Conservation (phyloP, 2,797 vertebrate genomes). For the Parauchenoglanis punctatus region DNA sequence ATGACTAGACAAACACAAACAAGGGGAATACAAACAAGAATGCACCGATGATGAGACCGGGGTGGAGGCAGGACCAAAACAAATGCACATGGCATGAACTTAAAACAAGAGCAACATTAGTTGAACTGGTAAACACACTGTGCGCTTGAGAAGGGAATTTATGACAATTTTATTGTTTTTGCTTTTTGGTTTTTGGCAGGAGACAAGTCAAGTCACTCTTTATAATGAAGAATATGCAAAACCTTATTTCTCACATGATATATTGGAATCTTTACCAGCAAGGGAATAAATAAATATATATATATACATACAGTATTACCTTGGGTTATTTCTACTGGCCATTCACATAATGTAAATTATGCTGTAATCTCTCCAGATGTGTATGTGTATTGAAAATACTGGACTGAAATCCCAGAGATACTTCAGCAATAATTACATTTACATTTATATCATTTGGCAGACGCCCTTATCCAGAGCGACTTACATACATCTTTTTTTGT, state of each 20-base stretch:
- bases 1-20: background rate
- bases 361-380: too few relatives aligned
- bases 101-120: background rate
- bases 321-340: background rate
- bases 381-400: background rate
- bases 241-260: background rate
- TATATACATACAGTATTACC: background rate
- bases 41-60: background rate
- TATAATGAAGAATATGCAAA: background rate
- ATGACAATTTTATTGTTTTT: background rate
- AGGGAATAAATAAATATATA: too few relatives aligned
- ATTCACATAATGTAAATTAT: background rate
- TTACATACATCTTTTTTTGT: too few relatives aligned
- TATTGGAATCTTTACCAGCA: too few relatives aligned
- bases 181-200: background rate
- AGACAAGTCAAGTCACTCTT: background rate
- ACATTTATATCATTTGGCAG: too few relatives aligned
- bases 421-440: too few relatives aligned
- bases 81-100: background rate
- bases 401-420: too few relatives aligned
- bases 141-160: background rate
- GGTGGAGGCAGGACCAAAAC: background rate
- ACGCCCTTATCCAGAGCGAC: too few relatives aligned
- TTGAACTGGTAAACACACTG: background rate
- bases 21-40: background rate